Conservation (phyloP, 1,140 invertebrate species). For the Zaprionus ghesquierei region DNA sequence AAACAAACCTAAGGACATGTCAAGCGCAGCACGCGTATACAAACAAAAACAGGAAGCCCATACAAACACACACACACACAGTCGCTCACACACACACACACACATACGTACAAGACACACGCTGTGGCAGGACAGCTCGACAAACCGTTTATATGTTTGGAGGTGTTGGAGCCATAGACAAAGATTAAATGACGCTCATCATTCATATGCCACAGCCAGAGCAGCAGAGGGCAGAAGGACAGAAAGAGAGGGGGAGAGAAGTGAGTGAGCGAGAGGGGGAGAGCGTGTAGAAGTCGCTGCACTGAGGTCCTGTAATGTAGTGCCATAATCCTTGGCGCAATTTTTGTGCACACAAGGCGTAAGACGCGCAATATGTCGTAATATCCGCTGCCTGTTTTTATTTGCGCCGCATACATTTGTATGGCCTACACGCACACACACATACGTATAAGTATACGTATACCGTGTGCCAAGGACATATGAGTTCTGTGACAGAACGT, state of each 20-base stretch:
- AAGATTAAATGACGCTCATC: constrained; percentile 80
- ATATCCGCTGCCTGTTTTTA: constrained; percentile 74
- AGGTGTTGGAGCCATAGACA: constrained; percentile 76
- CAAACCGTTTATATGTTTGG: constrained; percentile 48
- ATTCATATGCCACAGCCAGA: constrained; percentile 70
- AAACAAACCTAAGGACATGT: constrained; percentile 79
- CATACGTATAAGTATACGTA: background rate
- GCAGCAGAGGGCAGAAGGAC: background rate
- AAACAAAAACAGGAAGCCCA: constrained; percentile 50
- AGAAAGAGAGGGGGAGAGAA: background rate
- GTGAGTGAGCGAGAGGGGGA: background rate
- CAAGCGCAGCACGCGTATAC: constrained; percentile 69
- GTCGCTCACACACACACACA: constrained; percentile 6
- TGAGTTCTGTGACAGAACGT: constrained; percentile 22
- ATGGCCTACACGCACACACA: constrained; percentile 36
- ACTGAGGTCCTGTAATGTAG: constrained; percentile 67
- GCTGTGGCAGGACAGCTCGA: constrained; percentile 5
- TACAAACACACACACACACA: constrained; percentile 29
- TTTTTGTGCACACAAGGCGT: constrained; percentile 59
- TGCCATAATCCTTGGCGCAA: constrained; percentile 78
- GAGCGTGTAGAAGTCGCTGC: constrained; percentile 3
- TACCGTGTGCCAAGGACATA: background rate
- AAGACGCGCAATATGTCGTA: constrained; percentile 78
- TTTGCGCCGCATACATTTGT: constrained; percentile 61
- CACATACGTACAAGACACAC: background rate